These are phyloP conservation scores for Zophobas atratus DNA, from an alignment of 1,140 invertebrate genomes.

Conservation along the genomic window DNA sequence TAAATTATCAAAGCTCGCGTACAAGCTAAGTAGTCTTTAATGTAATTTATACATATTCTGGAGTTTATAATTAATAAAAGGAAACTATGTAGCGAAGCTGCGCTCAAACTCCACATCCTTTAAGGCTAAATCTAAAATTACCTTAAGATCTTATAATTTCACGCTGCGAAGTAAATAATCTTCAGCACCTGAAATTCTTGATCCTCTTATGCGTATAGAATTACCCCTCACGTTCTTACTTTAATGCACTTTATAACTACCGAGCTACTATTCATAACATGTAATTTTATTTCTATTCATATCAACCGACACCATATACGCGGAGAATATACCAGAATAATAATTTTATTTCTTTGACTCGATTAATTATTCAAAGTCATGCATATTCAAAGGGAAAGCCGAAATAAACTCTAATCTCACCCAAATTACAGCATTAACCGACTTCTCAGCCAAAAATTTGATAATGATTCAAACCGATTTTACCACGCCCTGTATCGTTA, in stretches of 20 bases:
- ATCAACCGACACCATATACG: neutral
- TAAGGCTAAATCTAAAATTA: conserved; percentile 41
- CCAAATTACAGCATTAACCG: too few relatives aligned
- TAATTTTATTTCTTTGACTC: conserved; percentile 16
- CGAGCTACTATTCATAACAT: conserved; percentile 36
- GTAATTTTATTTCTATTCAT: conserved; percentile 33
- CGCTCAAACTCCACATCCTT: conserved; percentile 13
- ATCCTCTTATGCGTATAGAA: conserved; percentile 47
- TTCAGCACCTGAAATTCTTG: conserved; percentile 54
- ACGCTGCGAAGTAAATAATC: conserved; percentile 56
- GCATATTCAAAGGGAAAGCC: too few relatives aligned
- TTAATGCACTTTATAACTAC: conserved; percentile 41
- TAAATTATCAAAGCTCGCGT: conserved; percentile 22
- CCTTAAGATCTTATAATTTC: conserved; percentile 52
- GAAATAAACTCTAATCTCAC: too few relatives aligned
- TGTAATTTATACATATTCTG: conserved; percentile 39
- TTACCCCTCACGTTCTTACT: conserved; percentile 35
- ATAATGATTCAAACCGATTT: too few relatives aligned
- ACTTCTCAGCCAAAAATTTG: too few relatives aligned
- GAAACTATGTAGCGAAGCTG: conserved; percentile 20
- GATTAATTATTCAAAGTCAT: conserved; percentile 14
- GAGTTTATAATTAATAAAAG: conserved; percentile 33
- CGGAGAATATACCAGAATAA: conserved; percentile 1
- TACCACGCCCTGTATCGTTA: too few relatives aligned
- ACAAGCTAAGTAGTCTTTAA: conserved; percentile 29